A percentile compares a stretch with the other conserved stretches of the same genome.
Conservation (phyloP, 2,888 invertebrate genomes). For the Caenorhabditis auriculariae region DNA sequence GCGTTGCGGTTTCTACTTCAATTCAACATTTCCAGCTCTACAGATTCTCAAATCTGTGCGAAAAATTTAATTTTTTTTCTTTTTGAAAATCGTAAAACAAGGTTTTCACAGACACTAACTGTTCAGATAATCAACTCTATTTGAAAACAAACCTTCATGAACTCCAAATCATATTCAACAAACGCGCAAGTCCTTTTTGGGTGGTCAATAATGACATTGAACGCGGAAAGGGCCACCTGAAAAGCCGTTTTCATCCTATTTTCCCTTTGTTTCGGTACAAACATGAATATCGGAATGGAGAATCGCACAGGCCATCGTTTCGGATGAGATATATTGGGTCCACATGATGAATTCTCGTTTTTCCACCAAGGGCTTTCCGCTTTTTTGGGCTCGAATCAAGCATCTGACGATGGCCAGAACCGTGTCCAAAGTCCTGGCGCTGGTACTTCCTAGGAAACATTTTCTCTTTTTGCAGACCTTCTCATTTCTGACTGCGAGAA, state of each 20-base stretch:
- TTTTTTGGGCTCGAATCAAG: neutral
- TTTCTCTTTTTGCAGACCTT: too few species aligned
- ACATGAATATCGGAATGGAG: conserved; percentile 5
- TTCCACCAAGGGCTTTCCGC: too few species aligned
- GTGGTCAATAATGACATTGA: conserved; percentile 33
- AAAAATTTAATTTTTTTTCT: too few species aligned
- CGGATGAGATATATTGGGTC: conserved; percentile 1
- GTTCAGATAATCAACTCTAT: too few species aligned
- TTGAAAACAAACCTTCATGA: conserved; percentile 31
- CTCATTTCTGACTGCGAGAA: too few species aligned
- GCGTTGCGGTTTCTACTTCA: too few species aligned
- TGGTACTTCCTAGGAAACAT: too few species aligned
- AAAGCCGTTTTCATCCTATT: neutral
- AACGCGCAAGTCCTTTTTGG: conserved; percentile 26
- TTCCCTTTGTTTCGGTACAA: neutral
- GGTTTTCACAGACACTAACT: too few species aligned
- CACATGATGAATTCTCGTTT: too few species aligned
- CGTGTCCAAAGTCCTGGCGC: neutral
- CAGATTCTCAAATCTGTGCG: too few species aligned
- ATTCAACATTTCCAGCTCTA: too few species aligned
- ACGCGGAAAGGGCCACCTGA: conserved; percentile 38
- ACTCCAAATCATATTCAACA: conserved; percentile 18
- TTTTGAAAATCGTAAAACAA: too few species aligned
- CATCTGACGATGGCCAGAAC: neutral
- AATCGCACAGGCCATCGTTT: neutral